These are phyloP conservation scores for Aleiodes alternator DNA, from an alignment of 2,888 invertebrate species.

Conservation along the genomic window DNA sequence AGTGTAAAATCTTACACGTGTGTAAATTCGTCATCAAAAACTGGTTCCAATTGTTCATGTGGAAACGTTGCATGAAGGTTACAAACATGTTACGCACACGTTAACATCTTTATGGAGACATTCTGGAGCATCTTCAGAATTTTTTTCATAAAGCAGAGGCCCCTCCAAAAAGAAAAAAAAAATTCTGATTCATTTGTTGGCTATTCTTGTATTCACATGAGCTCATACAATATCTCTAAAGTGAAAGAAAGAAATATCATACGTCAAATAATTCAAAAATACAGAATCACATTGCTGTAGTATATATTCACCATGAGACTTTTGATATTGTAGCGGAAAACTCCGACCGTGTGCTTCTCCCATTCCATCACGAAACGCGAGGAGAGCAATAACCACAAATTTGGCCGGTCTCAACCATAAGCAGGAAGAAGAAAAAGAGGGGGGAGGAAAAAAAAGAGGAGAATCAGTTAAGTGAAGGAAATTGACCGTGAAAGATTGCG, in stretches of 20 bases:
- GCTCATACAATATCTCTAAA: too few species aligned
- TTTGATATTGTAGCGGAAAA: slow-evolving; percentile 31
- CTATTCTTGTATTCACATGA: too few species aligned
- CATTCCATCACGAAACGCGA: slow-evolving; percentile 37
- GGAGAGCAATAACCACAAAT: slow-evolving; percentile 46
- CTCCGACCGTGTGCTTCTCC: slow-evolving; percentile 29
- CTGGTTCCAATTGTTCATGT: too few species aligned
- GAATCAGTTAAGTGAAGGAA: slow-evolving; percentile 56
- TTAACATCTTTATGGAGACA: too few species aligned
- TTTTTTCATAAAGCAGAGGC: too few species aligned
- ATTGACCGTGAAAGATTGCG: slow-evolving; percentile 54
- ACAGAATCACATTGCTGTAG: background rate
- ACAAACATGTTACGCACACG: too few species aligned
- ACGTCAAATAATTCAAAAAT: slow-evolving; percentile 16
- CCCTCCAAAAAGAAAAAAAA: too few species aligned
- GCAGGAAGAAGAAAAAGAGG: slow-evolving; percentile 22
- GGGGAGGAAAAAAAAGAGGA: slow-evolving; percentile 35
- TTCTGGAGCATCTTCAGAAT: too few species aligned
- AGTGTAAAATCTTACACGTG: too few species aligned
- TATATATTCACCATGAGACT: slow-evolving; percentile 8
- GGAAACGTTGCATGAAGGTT: too few species aligned
- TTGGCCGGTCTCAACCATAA: slow-evolving; percentile 37
- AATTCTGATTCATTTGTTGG: too few species aligned
- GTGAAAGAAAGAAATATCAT: slow-evolving; percentile 1
- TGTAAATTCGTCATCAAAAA: too few species aligned